Evolutionary conservation across 1,140 invertebrate species (phyloP).

Genomic region (Bombus pascuorum): DNA sequence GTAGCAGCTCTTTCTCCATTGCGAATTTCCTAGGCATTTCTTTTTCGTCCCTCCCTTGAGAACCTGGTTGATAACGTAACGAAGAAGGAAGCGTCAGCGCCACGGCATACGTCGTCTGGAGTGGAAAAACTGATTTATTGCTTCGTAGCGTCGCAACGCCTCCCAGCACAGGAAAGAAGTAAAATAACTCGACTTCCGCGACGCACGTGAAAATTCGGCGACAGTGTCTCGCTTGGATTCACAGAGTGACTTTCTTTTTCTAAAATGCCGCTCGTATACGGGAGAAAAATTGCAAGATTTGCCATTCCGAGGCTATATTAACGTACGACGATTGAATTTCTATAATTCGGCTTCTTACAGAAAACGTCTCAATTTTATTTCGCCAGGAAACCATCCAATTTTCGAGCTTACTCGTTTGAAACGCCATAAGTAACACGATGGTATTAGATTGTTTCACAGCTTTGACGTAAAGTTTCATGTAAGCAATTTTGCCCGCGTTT

Average conservation of each 20-base stretch:
- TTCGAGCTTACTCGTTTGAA: neutral
- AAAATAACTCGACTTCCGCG: constrained; percentile 41
- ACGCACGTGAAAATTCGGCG: constrained; percentile 24
- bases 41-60: constrained; percentile 41
- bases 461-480: neutral
- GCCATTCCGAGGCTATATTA: neutral
- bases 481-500: neutral
- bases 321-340: constrained; percentile 10
- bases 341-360: neutral
- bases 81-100: constrained; percentile 58
- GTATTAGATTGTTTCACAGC: neutral
- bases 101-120: constrained; percentile 58
- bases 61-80: constrained; percentile 56
- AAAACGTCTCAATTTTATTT: neutral
- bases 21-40: constrained; percentile 16
- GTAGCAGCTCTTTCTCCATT: neutral
- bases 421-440: neutral
- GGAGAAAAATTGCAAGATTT: neutral
- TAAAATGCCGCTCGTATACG: neutral
- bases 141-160: constrained; percentile 48
- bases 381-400: neutral
- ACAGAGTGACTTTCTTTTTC: neutral
- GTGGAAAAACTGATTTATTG: constrained; percentile 70
- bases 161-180: constrained; percentile 48
- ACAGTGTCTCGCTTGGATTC: constrained; percentile 38